Conservation (phyloP, 2,797 vertebrate genomes). For the Catostomus latipinnis region DNA sequence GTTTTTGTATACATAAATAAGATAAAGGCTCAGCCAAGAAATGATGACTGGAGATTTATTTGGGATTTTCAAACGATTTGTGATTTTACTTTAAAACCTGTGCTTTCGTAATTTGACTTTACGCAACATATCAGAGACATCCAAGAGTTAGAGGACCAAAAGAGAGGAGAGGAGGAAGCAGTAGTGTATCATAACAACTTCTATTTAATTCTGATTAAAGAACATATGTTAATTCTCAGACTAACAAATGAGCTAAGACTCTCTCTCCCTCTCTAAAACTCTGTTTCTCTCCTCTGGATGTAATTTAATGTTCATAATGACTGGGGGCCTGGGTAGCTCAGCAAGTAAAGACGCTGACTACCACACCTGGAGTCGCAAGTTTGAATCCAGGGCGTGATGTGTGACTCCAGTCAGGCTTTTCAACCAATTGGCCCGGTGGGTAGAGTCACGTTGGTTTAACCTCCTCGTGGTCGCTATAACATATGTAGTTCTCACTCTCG, state of each 20-base stretch:
- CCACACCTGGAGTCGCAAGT: too few species aligned
- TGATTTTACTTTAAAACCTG: constrained; percentile 26
- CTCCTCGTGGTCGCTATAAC: too few species aligned
- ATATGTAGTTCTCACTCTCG: too few species aligned
- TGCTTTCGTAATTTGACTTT: constrained; percentile 15
- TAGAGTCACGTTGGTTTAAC: too few species aligned
- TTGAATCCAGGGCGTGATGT: background rate
- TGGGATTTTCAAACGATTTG: constrained; percentile 30
- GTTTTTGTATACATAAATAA: too few species aligned
- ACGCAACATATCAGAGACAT: constrained; percentile 13
- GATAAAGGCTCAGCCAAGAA: constrained; percentile 4
- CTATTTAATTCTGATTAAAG: constrained; percentile 20
- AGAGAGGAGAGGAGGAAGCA: background rate
- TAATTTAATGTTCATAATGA: background rate
- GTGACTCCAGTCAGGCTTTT: background rate
- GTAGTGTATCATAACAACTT: background rate
- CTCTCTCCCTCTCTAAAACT: background rate
- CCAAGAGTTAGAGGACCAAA: background rate
- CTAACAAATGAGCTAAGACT: background rate
- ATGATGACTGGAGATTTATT: constrained; percentile 36
- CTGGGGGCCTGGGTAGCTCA: too few species aligned
- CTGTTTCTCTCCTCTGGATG: background rate
- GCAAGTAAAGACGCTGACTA: too few species aligned
- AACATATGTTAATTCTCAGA: background rate
- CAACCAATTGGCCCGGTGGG: too few species aligned